phyloP scores from a whole-genome alignment of 2,113 vertebrate species.

The Xenopus laevis region DNA sequence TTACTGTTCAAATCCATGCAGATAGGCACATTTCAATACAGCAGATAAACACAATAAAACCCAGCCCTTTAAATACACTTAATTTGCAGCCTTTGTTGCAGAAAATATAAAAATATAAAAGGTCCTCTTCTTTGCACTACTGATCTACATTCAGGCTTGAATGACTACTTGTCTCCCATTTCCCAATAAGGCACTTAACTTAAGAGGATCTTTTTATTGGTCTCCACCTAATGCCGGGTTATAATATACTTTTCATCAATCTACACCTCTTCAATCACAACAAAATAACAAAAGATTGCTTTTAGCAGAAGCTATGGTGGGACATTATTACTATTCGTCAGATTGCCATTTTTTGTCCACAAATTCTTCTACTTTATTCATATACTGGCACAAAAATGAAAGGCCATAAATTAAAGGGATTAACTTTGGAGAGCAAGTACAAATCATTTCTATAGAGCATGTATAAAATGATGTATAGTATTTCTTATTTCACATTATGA shows the following conservation, averaged over 20 bases:
- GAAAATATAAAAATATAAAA: too few relatives aligned
- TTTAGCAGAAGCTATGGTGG: conserved; percentile 6
- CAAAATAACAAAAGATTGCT: neutral
- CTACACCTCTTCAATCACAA: neutral
- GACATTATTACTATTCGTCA: neutral
- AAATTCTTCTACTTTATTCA: conserved; percentile 13
- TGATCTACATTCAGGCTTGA: neutral
- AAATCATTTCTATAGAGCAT: conserved; percentile 30
- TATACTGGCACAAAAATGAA: conserved; percentile 25
- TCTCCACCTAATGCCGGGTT: neutral
- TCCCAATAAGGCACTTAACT: neutral
- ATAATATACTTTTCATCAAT: neutral
- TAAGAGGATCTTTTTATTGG: neutral
- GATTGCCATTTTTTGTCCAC: neutral
- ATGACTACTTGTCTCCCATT: neutral
- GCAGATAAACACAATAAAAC: too few relatives aligned
- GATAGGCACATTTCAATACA: too few relatives aligned
- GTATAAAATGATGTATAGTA: conserved; percentile 30
- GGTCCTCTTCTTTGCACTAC: neutral
- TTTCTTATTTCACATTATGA: conserved; percentile 40
- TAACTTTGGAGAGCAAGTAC: conserved; percentile 17
- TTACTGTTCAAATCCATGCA: too few relatives aligned
- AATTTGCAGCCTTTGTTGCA: too few relatives aligned
- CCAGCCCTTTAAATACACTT: too few relatives aligned
- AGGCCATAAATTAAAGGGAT: conserved; percentile 30